Conservation (phyloP, 2,797 vertebrate genomes). For the Fundulus diaphanus region DNA sequence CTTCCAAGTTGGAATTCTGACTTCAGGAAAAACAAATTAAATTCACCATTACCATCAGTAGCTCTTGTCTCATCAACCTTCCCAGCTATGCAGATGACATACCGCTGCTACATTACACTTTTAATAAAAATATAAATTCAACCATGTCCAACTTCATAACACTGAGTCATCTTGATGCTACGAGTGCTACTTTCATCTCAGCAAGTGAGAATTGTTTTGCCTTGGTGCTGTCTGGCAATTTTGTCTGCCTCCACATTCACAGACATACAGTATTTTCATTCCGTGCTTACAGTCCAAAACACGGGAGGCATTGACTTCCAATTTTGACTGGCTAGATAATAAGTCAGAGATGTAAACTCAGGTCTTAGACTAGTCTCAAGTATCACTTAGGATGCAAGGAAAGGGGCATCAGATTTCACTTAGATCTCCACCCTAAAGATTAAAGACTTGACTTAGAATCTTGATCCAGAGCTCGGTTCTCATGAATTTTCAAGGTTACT, state of each 20-base stretch:
- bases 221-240: background rate
- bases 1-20: background rate
- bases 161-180: background rate
- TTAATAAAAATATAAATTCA: background rate
- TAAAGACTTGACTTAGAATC: background rate
- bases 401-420: background rate
- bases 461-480: background rate
- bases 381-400: background rate
- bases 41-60: background rate
- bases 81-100: background rate
- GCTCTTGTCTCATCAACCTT: background rate
- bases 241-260: background rate
- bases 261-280: background rate
- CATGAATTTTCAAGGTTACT: background rate
- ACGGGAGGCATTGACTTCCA: background rate
- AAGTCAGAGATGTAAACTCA: background rate
- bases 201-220: background rate
- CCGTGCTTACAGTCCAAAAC: background rate
- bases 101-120: background rate
- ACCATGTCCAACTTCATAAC: too few relatives aligned
- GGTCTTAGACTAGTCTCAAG: background rate
- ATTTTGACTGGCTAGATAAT: background rate
- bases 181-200: background rate
- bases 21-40: background rate
- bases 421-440: background rate